These are phyloP conservation scores for Mesocricetus auratus DNA, from an alignment of 2,113 vertebrate genomes.

Conservation along the genomic window DNA sequence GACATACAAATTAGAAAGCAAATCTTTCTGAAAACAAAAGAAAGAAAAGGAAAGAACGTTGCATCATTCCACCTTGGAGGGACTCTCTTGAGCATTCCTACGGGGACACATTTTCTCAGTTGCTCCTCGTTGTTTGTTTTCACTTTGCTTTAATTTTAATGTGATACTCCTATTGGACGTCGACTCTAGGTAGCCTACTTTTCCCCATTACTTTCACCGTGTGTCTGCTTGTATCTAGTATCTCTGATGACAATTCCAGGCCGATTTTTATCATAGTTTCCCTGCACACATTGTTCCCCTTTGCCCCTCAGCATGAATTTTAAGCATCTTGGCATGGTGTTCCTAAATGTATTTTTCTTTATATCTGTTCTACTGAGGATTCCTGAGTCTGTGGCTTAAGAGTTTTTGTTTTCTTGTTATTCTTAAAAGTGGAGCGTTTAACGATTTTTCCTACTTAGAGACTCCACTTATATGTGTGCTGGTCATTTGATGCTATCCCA, in stretches of 20 bases:
- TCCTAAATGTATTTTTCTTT: background rate
- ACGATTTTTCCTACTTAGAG: background rate
- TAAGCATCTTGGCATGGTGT: background rate
- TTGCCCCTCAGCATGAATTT: background rate
- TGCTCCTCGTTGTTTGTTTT: background rate
- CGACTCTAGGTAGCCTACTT: background rate
- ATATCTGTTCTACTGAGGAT: background rate
- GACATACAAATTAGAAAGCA: background rate
- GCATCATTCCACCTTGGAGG: background rate
- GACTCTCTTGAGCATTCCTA: background rate
- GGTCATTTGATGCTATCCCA: background rate
- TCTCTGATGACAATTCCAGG: background rate
- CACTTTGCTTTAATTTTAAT: background rate
- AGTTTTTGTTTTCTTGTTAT: background rate
- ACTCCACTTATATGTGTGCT: background rate
- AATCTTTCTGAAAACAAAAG: background rate
- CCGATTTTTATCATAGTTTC: background rate
- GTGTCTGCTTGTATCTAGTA: background rate
- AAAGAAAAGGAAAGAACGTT: background rate
- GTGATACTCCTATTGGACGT: background rate
- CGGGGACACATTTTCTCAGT: background rate
- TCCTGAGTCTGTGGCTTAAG: background rate
- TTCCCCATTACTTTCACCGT: background rate
- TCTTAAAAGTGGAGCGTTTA: background rate
- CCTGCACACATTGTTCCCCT: background rate